phyloP scores from a whole-genome alignment of 2,888 invertebrate genomes.

The Rhagonycha fulva region DNA sequence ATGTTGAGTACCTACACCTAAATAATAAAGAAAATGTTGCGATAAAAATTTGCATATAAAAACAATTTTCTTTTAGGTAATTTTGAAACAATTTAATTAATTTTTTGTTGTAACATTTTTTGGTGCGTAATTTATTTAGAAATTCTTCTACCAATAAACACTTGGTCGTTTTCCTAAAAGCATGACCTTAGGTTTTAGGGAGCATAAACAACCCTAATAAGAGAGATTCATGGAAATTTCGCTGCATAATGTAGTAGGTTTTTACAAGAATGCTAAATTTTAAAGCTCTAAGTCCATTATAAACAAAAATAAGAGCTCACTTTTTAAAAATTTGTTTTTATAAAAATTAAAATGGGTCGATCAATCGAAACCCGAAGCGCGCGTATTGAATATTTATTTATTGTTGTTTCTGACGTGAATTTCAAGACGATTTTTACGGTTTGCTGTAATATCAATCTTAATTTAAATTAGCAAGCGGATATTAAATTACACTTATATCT shows the following conservation, averaged over 20 bases:
- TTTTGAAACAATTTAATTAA: not conserved
- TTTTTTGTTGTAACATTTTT: not conserved
- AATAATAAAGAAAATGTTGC: not conserved
- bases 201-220: conserved; percentile 1
- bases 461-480: not conserved
- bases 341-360: not conserved
- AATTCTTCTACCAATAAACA: not conserved
- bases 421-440: not conserved
- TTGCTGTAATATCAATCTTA: not conserved
- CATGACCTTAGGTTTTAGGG: not conserved
- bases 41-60: not conserved
- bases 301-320: not conserved
- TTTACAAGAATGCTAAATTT: conserved; percentile 3
- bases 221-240: conserved; percentile 2
- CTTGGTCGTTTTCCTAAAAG: conserved; percentile 3
- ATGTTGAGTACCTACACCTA: not conserved
- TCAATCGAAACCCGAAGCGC: not conserved
- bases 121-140: not conserved
- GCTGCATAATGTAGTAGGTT: conserved; percentile 2
- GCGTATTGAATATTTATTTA: not conserved
- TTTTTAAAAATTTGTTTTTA: not conserved
- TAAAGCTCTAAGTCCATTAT: not conserved
- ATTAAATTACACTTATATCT: not conserved
- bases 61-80: not conserved
- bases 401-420: not conserved